Conservation (phyloP, 1,140 invertebrate genomes). For the Amphibalanus amphitrite region DNA sequence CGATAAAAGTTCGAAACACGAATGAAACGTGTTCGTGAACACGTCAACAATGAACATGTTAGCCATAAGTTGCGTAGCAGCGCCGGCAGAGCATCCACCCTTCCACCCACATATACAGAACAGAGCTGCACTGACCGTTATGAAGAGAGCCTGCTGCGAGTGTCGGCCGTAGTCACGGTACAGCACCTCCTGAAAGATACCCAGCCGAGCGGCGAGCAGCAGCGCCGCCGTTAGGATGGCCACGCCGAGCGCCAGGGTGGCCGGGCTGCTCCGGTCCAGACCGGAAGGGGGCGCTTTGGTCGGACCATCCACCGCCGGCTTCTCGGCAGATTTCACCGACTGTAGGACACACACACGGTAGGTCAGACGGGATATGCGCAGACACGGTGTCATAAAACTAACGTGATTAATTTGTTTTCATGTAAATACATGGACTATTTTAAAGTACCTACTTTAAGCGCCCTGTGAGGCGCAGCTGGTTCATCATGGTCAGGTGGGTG, state of each 20-base stretch:
- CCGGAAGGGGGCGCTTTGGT: not conserved
- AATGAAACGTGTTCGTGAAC: too few species aligned
- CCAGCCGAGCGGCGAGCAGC: slow-evolving; percentile 86
- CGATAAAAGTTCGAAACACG: too few species aligned
- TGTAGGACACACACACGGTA: not conserved
- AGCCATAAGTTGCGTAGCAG: too few species aligned
- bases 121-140: slow-evolving; percentile 60
- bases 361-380: not conserved
- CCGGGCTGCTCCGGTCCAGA: slow-evolving; percentile 6
- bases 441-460: too few species aligned
- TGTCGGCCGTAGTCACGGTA: slow-evolving; percentile 79
- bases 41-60: too few species aligned
- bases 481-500: too few species aligned
- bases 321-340: not conserved
- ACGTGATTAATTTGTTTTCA: not conserved
- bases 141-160: slow-evolving; percentile 85
- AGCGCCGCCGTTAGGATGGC: slow-evolving; percentile 67
- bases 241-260: slow-evolving; percentile 39
- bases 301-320: not conserved
- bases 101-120: too few species aligned
- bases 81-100: too few species aligned
- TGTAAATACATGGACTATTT: not conserved
- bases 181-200: slow-evolving; percentile 86
- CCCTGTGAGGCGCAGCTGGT: too few species aligned
- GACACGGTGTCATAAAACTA: too few species aligned